A percentile compares a stretch with the other conserved stretches of the same genome.
Evolutionary conservation across 2,797 vertebrate species (phyloP).

Genomic region (Esox lucius): DNA sequence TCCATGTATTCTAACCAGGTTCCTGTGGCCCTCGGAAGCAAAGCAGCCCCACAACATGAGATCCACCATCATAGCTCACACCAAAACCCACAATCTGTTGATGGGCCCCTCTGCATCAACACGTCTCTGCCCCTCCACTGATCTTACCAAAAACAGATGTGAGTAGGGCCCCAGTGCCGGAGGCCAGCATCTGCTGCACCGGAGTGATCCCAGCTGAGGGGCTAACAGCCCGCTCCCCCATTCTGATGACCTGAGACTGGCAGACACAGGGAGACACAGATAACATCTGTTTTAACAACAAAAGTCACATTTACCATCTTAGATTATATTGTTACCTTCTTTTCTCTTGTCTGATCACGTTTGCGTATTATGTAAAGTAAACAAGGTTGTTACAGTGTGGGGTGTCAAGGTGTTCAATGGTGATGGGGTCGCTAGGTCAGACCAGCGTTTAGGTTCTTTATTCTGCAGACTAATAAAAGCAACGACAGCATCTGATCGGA

Average conservation of each 20-base stretch:
- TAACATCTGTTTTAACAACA: neutral
- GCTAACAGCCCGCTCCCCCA: slow-evolving; percentile 73
- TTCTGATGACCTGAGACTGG: slow-evolving; percentile 70
- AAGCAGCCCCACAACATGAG: too few species aligned
- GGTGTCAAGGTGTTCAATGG: neutral
- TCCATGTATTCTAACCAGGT: too few species aligned
- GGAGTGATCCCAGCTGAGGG: slow-evolving; percentile 81
- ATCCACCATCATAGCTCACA: too few species aligned
- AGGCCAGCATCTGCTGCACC: slow-evolving; percentile 94
- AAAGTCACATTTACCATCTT: too few species aligned
- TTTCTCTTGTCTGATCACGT: neutral
- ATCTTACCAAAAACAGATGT: slow-evolving; percentile 92
- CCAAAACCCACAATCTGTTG: neutral
- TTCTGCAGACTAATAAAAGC: neutral
- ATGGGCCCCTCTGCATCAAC: too few species aligned
- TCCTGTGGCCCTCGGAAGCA: too few species aligned
- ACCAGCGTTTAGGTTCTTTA: neutral
- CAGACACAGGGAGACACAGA: slow-evolving; percentile 2
- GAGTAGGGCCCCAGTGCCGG: slow-evolving; percentile 89
- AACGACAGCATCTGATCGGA: neutral
- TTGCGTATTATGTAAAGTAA: slow-evolving; percentile 25
- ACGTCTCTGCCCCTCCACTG: neutral
- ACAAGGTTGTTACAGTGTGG: slow-evolving; percentile 5
- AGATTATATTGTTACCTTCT: neutral
- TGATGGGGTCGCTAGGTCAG: neutral